Evolutionary conservation across 2,113 vertebrate species (phyloP).

Genomic region (Ciconia boyciana): DNA sequence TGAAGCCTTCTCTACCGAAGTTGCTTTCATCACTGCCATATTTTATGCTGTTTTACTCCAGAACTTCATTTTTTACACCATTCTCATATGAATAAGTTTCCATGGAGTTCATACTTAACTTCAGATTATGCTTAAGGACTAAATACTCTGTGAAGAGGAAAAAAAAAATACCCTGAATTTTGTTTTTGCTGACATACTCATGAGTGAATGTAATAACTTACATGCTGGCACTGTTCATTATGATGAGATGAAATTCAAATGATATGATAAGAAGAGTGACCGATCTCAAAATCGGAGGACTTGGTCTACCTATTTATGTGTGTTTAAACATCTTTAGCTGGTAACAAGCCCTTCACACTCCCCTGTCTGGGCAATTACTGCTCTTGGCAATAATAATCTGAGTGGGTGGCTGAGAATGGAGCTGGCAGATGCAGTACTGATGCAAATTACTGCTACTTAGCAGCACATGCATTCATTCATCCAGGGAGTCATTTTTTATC

Average conservation of each 20-base stretch:
- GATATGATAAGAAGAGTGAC: background rate
- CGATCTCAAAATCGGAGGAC: background rate
- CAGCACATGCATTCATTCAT: background rate
- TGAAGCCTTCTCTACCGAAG: background rate
- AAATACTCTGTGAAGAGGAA: background rate
- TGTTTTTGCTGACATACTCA: background rate
- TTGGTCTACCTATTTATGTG: background rate
- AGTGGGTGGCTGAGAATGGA: background rate
- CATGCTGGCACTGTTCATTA: background rate
- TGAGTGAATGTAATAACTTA: background rate
- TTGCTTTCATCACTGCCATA: background rate
- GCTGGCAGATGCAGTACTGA: background rate
- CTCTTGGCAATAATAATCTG: background rate
- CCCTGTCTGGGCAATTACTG: background rate
- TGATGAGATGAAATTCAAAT: background rate
- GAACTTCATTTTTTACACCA: background rate
- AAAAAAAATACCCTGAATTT: background rate
- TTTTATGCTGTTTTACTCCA: background rate
- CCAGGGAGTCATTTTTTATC: background rate
- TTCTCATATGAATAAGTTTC: background rate
- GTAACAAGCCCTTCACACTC: background rate
- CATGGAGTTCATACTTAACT: background rate
- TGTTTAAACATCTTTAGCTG: background rate
- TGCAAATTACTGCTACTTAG: background rate
- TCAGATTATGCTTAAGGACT: background rate